phyloP scores from a whole-genome alignment of 1,140 invertebrate species.

The Drosophila jambulina region DNA sequence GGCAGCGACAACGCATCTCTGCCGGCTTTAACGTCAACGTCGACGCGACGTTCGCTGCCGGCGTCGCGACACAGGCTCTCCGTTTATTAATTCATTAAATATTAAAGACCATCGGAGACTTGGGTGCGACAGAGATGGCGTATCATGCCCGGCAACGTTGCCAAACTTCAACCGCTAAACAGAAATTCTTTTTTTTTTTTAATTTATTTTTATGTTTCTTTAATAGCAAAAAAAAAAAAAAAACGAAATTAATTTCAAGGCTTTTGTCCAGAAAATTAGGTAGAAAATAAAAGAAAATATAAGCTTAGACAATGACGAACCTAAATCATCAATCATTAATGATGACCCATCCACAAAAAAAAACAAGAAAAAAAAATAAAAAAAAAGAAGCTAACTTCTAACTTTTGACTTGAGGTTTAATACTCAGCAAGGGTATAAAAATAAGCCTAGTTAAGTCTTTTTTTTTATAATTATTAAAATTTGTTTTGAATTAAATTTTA shows the following conservation, averaged over 20 bases:
- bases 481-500: too few relatives aligned
- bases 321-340: slow-evolving; percentile 39
- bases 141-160: slow-evolving; percentile 41
- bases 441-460: too few relatives aligned
- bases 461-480: too few relatives aligned
- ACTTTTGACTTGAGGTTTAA: too few relatives aligned
- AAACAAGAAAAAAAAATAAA: too few relatives aligned
- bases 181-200: slow-evolving; percentile 39
- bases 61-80: slow-evolving; percentile 18
- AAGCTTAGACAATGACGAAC: slow-evolving; percentile 19
- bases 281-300: not conserved
- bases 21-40: slow-evolving; percentile 14
- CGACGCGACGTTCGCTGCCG: not conserved
- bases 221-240: slow-evolving; percentile 1
- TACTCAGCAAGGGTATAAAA: too few relatives aligned
- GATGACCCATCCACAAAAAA: not conserved
- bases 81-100: slow-evolving; percentile 77
- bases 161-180: slow-evolving; percentile 46
- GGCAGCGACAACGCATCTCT: slow-evolving; percentile 3
- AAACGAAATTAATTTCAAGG: slow-evolving; percentile 37
- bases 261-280: slow-evolving; percentile 9
- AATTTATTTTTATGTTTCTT: slow-evolving; percentile 18
- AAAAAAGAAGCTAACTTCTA: not conserved
- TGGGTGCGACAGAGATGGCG: slow-evolving; percentile 1
- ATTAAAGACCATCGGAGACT: slow-evolving; percentile 56